These are phyloP conservation scores for Amia ocellicauda DNA, from an alignment of 2,113 vertebrate genomes.

Conservation along the genomic window DNA sequence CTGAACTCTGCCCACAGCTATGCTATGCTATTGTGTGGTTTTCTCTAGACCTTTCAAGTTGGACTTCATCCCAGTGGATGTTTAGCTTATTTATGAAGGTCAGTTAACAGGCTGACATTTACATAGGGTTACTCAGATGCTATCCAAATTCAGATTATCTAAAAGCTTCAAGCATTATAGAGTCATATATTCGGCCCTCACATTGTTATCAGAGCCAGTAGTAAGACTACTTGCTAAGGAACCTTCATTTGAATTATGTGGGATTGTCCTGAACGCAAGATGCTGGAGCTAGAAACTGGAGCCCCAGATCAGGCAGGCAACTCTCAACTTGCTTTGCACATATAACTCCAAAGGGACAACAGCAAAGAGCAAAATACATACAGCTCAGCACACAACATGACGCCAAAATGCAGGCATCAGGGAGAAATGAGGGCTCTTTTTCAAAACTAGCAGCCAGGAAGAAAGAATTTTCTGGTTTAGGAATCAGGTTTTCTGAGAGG, in stretches of 20 bases:
- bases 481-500: no score
- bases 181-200: constrained; percentile 32
- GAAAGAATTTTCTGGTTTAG: no score
- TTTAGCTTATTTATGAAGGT: constrained; percentile 42
- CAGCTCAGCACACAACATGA: no score
- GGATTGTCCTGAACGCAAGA: no score
- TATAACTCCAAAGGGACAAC: neutral
- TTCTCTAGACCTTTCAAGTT: constrained; percentile 31
- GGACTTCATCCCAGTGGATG: constrained; percentile 29
- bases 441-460: no score
- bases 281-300: constrained; percentile 27
- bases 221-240: no score
- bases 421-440: no score
- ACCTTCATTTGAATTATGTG: no score
- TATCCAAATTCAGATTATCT: constrained; percentile 11
- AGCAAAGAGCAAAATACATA: no score
- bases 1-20: constrained; percentile 36
- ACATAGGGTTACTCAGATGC: constrained; percentile 23
- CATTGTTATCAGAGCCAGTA: constrained; percentile 26
- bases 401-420: no score
- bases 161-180: constrained; percentile 34
- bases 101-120: constrained; percentile 48
- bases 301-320: constrained; percentile 17
- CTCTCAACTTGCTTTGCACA: neutral
- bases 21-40: constrained; percentile 48